A percentile compares a stretch with the other conserved stretches of the same genome.
phyloP scores from a whole-genome alignment of 2,888 invertebrate species.

The Spilosoma lubricipeda region DNA sequence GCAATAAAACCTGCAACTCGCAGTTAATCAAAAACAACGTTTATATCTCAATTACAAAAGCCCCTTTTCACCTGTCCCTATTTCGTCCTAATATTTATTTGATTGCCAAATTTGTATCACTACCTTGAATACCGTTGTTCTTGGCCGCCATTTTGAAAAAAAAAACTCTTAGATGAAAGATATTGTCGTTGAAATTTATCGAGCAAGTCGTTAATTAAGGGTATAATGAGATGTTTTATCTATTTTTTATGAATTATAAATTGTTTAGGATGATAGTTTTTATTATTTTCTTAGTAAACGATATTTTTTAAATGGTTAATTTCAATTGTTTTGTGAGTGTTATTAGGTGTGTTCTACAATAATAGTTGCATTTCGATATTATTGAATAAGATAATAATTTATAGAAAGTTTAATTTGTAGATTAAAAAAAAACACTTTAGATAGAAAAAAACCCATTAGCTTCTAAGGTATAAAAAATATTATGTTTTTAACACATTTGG shows the following conservation, averaged over 20 bases:
- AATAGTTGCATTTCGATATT: neutral
- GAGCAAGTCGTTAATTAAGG: slow-evolving; percentile 51
- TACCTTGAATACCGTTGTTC: slow-evolving; percentile 17
- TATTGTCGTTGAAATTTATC: slow-evolving; percentile 56
- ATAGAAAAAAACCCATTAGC: neutral
- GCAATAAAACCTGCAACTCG: slow-evolving; percentile 23
- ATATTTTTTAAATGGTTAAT: slow-evolving; percentile 20
- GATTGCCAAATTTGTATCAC: slow-evolving; percentile 78
- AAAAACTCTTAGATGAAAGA: slow-evolving; percentile 44
- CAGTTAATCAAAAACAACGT: slow-evolving; percentile 48
- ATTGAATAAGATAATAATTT: neutral
- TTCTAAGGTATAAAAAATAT: too few species aligned
- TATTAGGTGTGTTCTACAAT: slow-evolving; percentile 14
- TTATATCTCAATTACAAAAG: slow-evolving; percentile 55
- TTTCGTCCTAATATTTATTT: slow-evolving; percentile 81
- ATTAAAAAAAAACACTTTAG: neutral
- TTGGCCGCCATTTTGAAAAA: slow-evolving; percentile 45
- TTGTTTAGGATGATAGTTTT: slow-evolving; percentile 34
- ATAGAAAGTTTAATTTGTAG: neutral
- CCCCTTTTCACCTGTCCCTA: slow-evolving; percentile 70
- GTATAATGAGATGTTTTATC: slow-evolving; percentile 41
- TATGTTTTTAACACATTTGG: too few species aligned
- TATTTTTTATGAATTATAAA: slow-evolving; percentile 35
- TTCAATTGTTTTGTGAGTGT: slow-evolving; percentile 29
- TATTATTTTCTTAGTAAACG: slow-evolving; percentile 3